Percentiles rank a stretch among this genome's conserved stretches.
phyloP scores from a whole-genome alignment of 2,888 invertebrate species.

The Hyppa rectilinea region DNA sequence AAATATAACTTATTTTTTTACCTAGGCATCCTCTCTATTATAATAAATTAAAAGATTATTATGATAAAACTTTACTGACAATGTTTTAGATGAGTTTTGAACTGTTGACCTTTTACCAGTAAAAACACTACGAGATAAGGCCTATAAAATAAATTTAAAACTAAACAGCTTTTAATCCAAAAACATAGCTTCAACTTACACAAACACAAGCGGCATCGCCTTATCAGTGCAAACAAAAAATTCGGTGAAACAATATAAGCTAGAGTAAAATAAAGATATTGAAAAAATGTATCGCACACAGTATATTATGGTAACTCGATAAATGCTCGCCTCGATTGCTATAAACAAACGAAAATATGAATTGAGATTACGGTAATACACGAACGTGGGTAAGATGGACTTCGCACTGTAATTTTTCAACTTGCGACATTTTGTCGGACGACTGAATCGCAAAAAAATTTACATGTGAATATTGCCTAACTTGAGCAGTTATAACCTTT shows the following conservation, averaged over 20 bases:
- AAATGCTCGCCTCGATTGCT: conserved; percentile 75
- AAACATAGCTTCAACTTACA: background rate
- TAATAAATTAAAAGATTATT: too few species aligned
- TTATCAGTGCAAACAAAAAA: conserved; percentile 34
- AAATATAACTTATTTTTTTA: too few species aligned
- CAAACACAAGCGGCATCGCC: background rate
- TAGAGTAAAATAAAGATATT: conserved; percentile 62
- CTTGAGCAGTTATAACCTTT: too few species aligned
- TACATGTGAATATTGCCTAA: too few species aligned
- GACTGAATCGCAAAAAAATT: background rate
- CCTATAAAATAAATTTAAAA: background rate
- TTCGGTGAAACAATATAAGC: conserved; percentile 30
- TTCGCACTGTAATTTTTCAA: conserved; percentile 25
- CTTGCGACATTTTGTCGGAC: conserved; percentile 20
- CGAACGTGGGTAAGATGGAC: conserved; percentile 65
- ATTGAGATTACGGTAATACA: conserved; percentile 81
- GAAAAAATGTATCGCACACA: conserved; percentile 65
- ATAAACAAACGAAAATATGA: conserved; percentile 86
- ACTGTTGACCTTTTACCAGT: background rate
- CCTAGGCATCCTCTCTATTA: too few species aligned
- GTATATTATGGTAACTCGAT: conserved; percentile 76
- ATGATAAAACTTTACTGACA: too few species aligned
- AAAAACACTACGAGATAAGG: conserved; percentile 4
- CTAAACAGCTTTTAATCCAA: background rate
- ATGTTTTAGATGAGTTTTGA: background rate